A percentile compares a stretch with the other conserved stretches of the same genome.
Conservation (phyloP, 2,797 vertebrate genomes). For the Amphiprion clarkii region DNA sequence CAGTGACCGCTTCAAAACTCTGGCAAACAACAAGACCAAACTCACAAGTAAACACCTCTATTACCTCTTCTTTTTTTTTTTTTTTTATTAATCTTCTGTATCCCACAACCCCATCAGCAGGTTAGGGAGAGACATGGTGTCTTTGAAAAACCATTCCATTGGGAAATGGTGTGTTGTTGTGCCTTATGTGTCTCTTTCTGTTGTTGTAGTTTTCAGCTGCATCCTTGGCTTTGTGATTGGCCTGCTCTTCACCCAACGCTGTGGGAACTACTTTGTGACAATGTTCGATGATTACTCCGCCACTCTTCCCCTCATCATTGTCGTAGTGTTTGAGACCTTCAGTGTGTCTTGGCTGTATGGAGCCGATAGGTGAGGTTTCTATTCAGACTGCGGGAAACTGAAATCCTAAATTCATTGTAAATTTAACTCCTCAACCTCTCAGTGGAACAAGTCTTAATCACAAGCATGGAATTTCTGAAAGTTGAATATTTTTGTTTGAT, state of each 20-base stretch:
- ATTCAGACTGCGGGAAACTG: background rate
- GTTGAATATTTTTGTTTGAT: background rate
- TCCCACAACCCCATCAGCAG: too few relatives aligned
- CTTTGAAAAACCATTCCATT: too few relatives aligned
- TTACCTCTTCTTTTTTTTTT: background rate
- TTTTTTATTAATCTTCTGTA: too few relatives aligned
- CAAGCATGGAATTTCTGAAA: background rate
- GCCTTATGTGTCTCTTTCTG: background rate
- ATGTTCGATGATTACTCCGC: slow-evolving; percentile 90
- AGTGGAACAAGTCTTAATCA: too few relatives aligned
- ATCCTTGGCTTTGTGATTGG: slow-evolving; percentile 85
- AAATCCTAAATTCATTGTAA: background rate
- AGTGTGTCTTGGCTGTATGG: slow-evolving; percentile 89
- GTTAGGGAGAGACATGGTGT: too few relatives aligned
- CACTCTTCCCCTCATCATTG: slow-evolving; percentile 86
- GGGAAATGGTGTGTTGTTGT: background rate
- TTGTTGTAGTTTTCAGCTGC: slow-evolving; percentile 82
- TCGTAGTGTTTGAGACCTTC: slow-evolving; percentile 87
- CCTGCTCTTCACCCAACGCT: slow-evolving; percentile 86
- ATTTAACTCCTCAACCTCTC: background rate
- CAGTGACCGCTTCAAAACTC: slow-evolving; percentile 84
- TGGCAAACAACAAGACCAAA: slow-evolving; percentile 84
- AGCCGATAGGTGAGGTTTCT: slow-evolving; percentile 83
- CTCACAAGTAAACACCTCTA: slow-evolving; percentile 74
- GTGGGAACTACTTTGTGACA: slow-evolving; percentile 89